Conservation (phyloP, 2,113 vertebrate genomes). For the Peromyscus maniculatus region DNA sequence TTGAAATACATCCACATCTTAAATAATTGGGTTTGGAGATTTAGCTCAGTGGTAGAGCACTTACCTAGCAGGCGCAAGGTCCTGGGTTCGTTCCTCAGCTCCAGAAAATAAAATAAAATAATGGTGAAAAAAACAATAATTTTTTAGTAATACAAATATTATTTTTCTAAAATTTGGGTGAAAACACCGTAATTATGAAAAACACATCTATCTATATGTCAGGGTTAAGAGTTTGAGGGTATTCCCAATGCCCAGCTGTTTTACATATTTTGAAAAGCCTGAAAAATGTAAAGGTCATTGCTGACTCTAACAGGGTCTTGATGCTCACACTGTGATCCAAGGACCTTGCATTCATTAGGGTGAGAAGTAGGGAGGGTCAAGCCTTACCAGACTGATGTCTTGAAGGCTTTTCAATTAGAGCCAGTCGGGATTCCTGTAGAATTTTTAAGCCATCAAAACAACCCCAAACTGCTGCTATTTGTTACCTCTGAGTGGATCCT, state of each 20-base stretch:
- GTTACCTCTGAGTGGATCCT: neutral
- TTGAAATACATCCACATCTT: slow-evolving; percentile 48
- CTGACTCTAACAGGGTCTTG: slow-evolving; percentile 70
- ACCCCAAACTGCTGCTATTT: slow-evolving; percentile 39
- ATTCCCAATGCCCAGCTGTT: slow-evolving; percentile 73
- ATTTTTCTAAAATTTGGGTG: slow-evolving; percentile 59
- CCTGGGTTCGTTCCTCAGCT: too few relatives aligned
- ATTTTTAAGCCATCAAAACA: slow-evolving; percentile 66
- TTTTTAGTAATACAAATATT: slow-evolving; percentile 51
- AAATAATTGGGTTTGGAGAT: neutral
- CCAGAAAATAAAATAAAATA: too few relatives aligned
- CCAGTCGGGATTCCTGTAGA: slow-evolving; percentile 65
- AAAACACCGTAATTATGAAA: slow-evolving; percentile 60
- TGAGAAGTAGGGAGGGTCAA: slow-evolving; percentile 84
- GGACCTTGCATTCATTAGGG: slow-evolving; percentile 81
- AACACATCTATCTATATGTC: slow-evolving; percentile 73
- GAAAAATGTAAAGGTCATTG: slow-evolving; percentile 83
- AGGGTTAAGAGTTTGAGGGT: slow-evolving; percentile 68
- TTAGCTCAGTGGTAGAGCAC: too few relatives aligned
- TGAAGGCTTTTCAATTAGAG: slow-evolving; percentile 26
- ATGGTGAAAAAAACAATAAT: too few relatives aligned
- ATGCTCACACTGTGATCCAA: slow-evolving; percentile 75
- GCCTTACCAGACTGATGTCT: slow-evolving; percentile 73
- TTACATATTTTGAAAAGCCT: slow-evolving; percentile 86
- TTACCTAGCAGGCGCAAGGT: too few relatives aligned